phyloP scores from a whole-genome alignment of 2,888 invertebrate genomes.

The Drosophila limbata region DNA sequence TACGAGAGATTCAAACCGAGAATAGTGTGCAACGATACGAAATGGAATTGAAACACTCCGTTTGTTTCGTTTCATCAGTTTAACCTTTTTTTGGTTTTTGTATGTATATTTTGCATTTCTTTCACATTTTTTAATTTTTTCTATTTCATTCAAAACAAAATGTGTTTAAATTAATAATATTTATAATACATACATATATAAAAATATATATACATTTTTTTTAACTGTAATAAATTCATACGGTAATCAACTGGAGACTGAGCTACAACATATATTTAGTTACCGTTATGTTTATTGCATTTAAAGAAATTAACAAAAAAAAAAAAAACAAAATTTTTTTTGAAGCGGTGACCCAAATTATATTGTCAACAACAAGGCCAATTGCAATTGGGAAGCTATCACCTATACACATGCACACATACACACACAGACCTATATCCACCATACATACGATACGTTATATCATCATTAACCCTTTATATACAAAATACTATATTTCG shows the following conservation, averaged over 20 bases:
- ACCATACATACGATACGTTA: slow-evolving; percentile 11
- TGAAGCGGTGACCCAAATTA: neutral
- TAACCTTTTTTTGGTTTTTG: slow-evolving; percentile 11
- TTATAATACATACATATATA: slow-evolving; percentile 17
- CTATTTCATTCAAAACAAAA: slow-evolving; percentile 23
- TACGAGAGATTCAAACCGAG: slow-evolving; percentile 31
- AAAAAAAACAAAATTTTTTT: neutral
- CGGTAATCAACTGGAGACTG: slow-evolving; percentile 85
- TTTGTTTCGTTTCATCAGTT: slow-evolving; percentile 2
- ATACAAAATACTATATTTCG: slow-evolving; percentile 14
- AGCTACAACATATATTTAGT: slow-evolving; percentile 85
- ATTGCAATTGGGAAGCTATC: neutral
- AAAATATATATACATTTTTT: slow-evolving; percentile 36
- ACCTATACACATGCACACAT: slow-evolving; percentile 19
- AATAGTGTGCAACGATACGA: slow-evolving; percentile 48
- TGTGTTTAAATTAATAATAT: slow-evolving; percentile 46
- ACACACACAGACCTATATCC: slow-evolving; percentile 26
- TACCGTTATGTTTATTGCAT: slow-evolving; percentile 81
- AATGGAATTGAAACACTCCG: slow-evolving; percentile 32
- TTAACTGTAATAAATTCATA: slow-evolving; percentile 65
- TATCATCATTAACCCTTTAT: slow-evolving; percentile 21
- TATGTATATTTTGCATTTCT: slow-evolving; percentile 40
- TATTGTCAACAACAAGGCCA: no score
- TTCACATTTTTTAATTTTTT: slow-evolving; percentile 29
- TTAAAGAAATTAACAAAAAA: slow-evolving; percentile 39